Percentiles rank a stretch among this genome's conserved stretches.
Evolutionary conservation across 1,140 invertebrate genomes (phyloP).

Genomic region (Drosophila saltans): DNA sequence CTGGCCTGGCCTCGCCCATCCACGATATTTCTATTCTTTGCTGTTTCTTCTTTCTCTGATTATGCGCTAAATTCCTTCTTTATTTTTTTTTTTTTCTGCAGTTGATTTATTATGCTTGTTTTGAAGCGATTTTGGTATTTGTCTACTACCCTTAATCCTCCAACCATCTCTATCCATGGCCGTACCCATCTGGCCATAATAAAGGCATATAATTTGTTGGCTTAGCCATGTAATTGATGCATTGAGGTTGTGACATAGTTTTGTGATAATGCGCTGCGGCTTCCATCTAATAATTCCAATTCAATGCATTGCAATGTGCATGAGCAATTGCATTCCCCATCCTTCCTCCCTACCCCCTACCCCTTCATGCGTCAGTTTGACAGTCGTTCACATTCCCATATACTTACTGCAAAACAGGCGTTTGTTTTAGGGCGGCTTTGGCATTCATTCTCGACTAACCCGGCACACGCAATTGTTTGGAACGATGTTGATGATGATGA

Average conservation of each 20-base stretch:
- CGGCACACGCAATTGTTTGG: conserved; percentile 52
- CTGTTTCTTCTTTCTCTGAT: conserved; percentile 42
- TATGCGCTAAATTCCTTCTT: conserved; percentile 73
- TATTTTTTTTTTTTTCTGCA: conserved; percentile 4
- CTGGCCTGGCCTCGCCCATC: conserved; percentile 35
- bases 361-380: neutral
- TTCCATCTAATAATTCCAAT: conserved; percentile 46
- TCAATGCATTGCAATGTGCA: conserved; percentile 37
- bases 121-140: conserved; percentile 23
- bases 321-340: conserved; percentile 8
- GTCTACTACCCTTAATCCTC: conserved; percentile 13
- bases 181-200: conserved; percentile 24
- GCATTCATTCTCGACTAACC: neutral
- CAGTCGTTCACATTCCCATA: neutral
- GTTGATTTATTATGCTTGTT: conserved; percentile 69
- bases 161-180: conserved; percentile 1
- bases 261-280: conserved; percentile 64
- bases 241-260: conserved; percentile 73
- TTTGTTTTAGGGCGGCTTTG: neutral
- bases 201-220: conserved; percentile 68
- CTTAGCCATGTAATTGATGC: conserved; percentile 73
- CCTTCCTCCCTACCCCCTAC: neutral
- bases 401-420: neutral
- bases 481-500: neutral
- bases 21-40: conserved; percentile 36